phyloP scores from a whole-genome alignment of 1,140 invertebrate species.

The Pseudomyrmex sp. region DNA sequence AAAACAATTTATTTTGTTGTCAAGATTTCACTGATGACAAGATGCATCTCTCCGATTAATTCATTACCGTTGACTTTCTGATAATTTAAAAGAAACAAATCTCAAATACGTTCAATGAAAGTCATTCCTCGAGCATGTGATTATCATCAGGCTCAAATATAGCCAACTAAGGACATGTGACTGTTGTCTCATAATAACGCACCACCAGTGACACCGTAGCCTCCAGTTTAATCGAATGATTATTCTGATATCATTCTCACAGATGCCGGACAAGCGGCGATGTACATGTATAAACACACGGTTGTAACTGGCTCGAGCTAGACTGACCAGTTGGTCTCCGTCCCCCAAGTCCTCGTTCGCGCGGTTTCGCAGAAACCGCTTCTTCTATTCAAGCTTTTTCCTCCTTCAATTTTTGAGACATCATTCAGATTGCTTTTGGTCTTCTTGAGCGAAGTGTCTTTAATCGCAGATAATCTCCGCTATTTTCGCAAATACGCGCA shows the following conservation, averaged over 20 bases:
- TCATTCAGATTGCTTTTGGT: slow-evolving; percentile 20
- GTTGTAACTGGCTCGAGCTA: slow-evolving; percentile 61
- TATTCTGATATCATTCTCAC: slow-evolving; percentile 81
- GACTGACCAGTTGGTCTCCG: neutral
- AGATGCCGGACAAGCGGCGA: slow-evolving; percentile 63
- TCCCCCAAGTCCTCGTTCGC: slow-evolving; percentile 25
- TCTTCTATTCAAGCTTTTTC: slow-evolving; percentile 18
- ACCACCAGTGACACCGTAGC: slow-evolving; percentile 73
- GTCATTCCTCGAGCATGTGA: neutral
- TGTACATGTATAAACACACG: slow-evolving; percentile 18
- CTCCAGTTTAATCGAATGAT: slow-evolving; percentile 80
- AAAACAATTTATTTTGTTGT: too few species aligned
- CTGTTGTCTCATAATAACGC: slow-evolving; percentile 62
- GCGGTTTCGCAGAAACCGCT: slow-evolving; percentile 23
- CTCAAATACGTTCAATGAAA: neutral
- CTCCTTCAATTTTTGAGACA: slow-evolving; percentile 26
- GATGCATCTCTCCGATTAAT: too few species aligned
- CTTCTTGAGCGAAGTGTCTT: slow-evolving; percentile 30
- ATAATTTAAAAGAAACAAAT: neutral
- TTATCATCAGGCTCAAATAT: slow-evolving; percentile 35
- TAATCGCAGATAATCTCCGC: slow-evolving; percentile 32
- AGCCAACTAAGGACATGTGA: slow-evolving; percentile 66
- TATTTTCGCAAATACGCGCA: slow-evolving; percentile 24
- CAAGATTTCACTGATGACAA: too few species aligned
- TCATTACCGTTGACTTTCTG: too few species aligned